phyloP scores from a whole-genome alignment of 2,888 invertebrate species.

The Uloborus plumipes region DNA sequence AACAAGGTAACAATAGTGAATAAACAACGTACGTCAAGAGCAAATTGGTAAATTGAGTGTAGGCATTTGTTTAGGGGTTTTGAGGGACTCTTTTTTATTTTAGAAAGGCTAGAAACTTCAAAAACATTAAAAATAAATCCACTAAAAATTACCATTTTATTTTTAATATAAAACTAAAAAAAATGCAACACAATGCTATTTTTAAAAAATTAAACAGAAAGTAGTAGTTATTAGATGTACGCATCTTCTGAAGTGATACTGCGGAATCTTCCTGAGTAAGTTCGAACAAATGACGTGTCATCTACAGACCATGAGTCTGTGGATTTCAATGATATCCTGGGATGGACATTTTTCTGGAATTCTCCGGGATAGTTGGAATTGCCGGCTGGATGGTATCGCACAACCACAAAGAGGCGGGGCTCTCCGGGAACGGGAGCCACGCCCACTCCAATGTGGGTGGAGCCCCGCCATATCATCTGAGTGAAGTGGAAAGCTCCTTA shows the following conservation, averaged over 20 bases:
- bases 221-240: slow-evolving; percentile 12
- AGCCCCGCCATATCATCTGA: slow-evolving; percentile 47
- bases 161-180: neutral
- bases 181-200: neutral
- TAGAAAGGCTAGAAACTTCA: neutral
- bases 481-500: slow-evolving; percentile 53
- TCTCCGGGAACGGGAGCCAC: slow-evolving; percentile 49
- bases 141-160: neutral
- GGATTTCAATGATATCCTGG: slow-evolving; percentile 29
- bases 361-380: slow-evolving; percentile 58
- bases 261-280: slow-evolving; percentile 28
- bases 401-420: slow-evolving; percentile 34
- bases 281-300: slow-evolving; percentile 43
- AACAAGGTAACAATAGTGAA: too few relatives aligned
- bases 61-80: too few relatives aligned
- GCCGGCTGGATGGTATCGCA: slow-evolving; percentile 46
- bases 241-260: slow-evolving; percentile 38
- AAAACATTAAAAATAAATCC: neutral
- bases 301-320: slow-evolving; percentile 16
- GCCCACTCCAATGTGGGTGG: slow-evolving; percentile 49
- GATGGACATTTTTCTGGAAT: slow-evolving; percentile 50
- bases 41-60: too few relatives aligned
- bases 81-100: too few relatives aligned
- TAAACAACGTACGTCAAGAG: too few relatives aligned
- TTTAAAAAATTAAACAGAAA: neutral